Evolutionary conservation across 2,113 vertebrate species (phyloP).

Genomic region (Petrocephalus microphthalmus): DNA sequence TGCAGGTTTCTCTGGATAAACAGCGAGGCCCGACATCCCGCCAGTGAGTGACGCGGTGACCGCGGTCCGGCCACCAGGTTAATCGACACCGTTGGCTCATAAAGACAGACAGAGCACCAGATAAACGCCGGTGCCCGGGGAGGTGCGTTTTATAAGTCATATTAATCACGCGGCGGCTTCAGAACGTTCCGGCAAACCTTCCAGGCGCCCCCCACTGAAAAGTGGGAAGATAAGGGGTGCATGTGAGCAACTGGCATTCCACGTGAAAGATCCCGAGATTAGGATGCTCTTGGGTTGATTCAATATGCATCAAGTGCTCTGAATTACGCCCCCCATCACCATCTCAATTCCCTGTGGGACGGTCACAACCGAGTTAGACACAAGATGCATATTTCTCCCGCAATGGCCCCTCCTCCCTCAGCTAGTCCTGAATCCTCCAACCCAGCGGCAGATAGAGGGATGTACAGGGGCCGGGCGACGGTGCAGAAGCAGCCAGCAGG

Average conservation of each 20-base stretch:
- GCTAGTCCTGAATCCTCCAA: not conserved
- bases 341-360: not conserved
- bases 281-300: not conserved
- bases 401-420: not conserved
- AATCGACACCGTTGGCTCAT: not conserved
- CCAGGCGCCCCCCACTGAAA: not conserved
- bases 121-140: not conserved
- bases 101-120: not conserved
- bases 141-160: not conserved
- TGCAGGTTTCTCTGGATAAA: not conserved
- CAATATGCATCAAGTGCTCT: not conserved
- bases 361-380: not conserved
- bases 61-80: not conserved
- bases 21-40: not conserved
- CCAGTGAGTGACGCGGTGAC: not conserved
- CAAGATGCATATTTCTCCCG: not conserved
- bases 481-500: not conserved
- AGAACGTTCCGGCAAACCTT: not conserved
- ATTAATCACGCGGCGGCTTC: not conserved
- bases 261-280: not conserved
- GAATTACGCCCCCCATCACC: not conserved
- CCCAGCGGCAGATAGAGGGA: not conserved
- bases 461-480: not conserved
- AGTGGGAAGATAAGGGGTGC: not conserved
- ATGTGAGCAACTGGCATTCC: not conserved